Percentiles rank a stretch among this genome's conserved stretches.
Conservation (phyloP, 2,113 vertebrate genomes). For the Macrotus californicus region DNA sequence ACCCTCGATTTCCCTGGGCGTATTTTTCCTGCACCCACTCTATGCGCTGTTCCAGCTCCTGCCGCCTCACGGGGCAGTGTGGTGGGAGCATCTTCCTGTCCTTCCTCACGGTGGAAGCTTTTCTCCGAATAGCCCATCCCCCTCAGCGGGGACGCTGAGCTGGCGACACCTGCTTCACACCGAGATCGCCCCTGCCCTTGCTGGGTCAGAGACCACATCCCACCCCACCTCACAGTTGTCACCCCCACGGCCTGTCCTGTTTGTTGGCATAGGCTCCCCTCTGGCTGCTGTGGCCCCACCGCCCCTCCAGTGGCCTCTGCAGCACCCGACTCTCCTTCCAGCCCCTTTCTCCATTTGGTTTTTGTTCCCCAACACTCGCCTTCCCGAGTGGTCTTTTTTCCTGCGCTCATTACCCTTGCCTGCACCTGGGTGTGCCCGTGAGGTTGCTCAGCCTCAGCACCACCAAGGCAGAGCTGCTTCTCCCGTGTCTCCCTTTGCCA, state of each 20-base stretch:
- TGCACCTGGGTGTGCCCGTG: no score
- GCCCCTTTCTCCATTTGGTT: not conserved
- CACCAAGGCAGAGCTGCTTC: not conserved
- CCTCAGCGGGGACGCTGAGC: not conserved
- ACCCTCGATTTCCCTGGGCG: not conserved
- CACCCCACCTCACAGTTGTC: fast-evolving
- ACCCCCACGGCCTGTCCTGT: not conserved
- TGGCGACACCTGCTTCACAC: not conserved
- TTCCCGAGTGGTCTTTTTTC: not conserved
- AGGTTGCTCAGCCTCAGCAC: no score
- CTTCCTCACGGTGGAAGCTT: not conserved
- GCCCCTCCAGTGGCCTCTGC: not conserved
- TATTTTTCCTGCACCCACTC: not conserved
- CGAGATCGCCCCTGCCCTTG: no score
- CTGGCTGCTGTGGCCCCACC: fast-evolving
- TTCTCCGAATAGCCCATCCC: no score
- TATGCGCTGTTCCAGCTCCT: fast-evolving
- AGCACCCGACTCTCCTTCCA: no score
- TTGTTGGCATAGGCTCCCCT: no score
- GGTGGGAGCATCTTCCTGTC: not conserved
- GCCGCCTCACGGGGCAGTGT: not conserved
- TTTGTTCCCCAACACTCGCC: not conserved
- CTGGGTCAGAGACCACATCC: not conserved
- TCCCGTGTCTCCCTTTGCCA: not conserved
- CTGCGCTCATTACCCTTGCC: not conserved